These are phyloP conservation scores for Syndactyla subalaris DNA, from an alignment of 2,797 vertebrate species.

Conservation along the genomic window DNA sequence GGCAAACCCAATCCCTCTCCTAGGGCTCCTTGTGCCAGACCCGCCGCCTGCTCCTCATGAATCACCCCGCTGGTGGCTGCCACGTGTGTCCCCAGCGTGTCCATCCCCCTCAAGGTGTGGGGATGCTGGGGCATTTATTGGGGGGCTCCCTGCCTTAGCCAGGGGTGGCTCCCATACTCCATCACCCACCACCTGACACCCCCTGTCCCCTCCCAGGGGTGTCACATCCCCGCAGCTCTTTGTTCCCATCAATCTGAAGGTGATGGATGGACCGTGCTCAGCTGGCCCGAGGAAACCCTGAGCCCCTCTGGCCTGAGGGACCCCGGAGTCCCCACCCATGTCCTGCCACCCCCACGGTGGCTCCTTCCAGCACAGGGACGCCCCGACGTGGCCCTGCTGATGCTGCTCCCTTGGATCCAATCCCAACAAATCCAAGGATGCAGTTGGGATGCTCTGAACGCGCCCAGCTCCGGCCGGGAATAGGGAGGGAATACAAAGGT, in stretches of 20 bases:
- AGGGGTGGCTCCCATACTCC: neutral
- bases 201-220: neutral
- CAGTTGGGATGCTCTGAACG: fast-evolving
- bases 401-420: neutral
- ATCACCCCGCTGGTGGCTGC: neutral
- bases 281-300: neutral
- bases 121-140: neutral
- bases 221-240: neutral
- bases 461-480: neutral
- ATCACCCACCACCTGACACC: fast-evolving
- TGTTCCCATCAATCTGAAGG: fast-evolving
- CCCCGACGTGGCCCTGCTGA: neutral
- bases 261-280: neutral
- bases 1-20: neutral
- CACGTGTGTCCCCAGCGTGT: neutral
- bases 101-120: fast-evolving
- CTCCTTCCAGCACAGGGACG: fast-evolving
- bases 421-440: neutral
- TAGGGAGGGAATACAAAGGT: neutral
- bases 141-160: neutral
- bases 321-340: fast-evolving
- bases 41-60: neutral
- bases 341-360: fast-evolving
- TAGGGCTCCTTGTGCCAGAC: neutral
- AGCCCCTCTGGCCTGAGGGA: fast-evolving